Conservation (phyloP, 2,888 invertebrate species). For the Eilema griseolum region DNA sequence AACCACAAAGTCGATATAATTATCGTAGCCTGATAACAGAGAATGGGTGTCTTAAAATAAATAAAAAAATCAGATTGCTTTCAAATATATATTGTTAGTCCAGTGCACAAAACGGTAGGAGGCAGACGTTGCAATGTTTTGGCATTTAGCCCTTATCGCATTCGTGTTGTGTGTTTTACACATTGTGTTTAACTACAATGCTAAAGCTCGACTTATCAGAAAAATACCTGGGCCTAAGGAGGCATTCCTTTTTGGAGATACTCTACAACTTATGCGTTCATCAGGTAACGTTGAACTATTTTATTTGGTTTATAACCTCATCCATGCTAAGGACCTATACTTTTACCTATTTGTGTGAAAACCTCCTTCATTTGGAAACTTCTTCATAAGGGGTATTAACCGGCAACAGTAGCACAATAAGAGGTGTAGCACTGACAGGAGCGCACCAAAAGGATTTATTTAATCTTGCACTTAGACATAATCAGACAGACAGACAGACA, state of each 20-base stretch:
- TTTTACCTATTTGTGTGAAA: too few species aligned
- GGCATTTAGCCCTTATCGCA: slow-evolving; percentile 42
- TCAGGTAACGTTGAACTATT: slow-evolving; percentile 49
- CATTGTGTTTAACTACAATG: slow-evolving; percentile 58
- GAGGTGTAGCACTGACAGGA: too few species aligned
- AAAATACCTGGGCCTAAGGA: slow-evolving; percentile 62
- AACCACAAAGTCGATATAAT: not conserved
- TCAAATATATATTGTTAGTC: not conserved
- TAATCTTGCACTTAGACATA: too few species aligned
- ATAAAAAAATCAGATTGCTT: not conserved
- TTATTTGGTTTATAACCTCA: not conserved
- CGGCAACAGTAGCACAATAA: too few species aligned
- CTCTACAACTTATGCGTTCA: slow-evolving; percentile 20
- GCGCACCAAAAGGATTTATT: too few species aligned
- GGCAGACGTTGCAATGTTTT: slow-evolving; percentile 50
- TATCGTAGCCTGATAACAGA: not conserved
- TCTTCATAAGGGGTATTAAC: too few species aligned
- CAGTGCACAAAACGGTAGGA: not conserved
- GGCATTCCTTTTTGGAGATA: slow-evolving; percentile 60
- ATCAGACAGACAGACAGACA: too few species aligned
- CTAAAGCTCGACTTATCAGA: slow-evolving; percentile 54
- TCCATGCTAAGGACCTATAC: too few species aligned
- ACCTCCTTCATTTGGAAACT: too few species aligned
- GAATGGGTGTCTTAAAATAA: not conserved
- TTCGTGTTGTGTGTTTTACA: slow-evolving; percentile 54